A percentile compares a stretch with the other conserved stretches of the same genome.
Conservation (phyloP, 2,888 invertebrate species). For the Bombylius discolor region DNA sequence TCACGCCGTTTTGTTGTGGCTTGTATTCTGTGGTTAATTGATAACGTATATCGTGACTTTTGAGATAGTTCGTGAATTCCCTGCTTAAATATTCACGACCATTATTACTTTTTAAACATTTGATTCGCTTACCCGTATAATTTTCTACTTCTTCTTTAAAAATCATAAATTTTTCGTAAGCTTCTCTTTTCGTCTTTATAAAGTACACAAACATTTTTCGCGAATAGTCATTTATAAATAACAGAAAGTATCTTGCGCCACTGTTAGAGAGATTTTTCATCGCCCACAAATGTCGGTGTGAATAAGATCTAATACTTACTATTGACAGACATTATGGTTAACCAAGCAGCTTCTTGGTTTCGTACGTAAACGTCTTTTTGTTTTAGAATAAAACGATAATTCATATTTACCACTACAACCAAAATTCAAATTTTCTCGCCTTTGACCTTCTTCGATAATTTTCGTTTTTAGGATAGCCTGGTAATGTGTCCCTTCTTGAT, state of each 20-base stretch:
- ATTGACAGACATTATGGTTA: no score
- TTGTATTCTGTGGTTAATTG: not conserved
- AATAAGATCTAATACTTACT: not conserved
- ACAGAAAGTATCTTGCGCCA: slow-evolving; percentile 1
- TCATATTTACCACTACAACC: no score
- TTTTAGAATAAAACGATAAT: no score
- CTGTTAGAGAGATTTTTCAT: not conserved
- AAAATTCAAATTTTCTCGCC: no score
- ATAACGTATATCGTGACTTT: not conserved
- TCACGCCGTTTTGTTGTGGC: not conserved
- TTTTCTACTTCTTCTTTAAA: not conserved
- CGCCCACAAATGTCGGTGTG: slow-evolving; percentile 1
- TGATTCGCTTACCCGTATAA: not conserved
- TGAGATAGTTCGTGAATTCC: not conserved
- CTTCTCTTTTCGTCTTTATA: not conserved
- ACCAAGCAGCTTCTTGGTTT: no score
- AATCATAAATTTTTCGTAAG: not conserved
- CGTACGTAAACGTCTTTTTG: no score
- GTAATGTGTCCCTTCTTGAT: no score
- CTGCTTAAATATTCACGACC: slow-evolving; percentile 4
- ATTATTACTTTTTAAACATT: slow-evolving; percentile 5
- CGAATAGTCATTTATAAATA: not conserved
- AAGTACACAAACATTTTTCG: slow-evolving; percentile 3
- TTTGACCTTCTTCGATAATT: no score
- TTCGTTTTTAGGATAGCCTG: no score